Base-by-base conservation (phyloP, 2,113 vertebrate species). In the Pheucticus melanocephalus region DNA sequence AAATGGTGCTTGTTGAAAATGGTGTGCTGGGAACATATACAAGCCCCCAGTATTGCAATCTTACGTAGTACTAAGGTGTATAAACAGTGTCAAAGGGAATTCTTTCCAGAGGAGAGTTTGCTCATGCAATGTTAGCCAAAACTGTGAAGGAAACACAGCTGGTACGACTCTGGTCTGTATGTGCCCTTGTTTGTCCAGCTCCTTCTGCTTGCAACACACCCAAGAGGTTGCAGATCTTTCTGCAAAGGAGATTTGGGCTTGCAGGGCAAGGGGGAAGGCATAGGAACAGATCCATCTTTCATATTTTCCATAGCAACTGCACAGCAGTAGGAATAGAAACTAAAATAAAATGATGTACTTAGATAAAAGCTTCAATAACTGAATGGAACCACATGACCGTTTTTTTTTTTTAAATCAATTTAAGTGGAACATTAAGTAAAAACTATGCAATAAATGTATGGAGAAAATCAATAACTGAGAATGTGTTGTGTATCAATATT, bases 371-470 rank as follows among this genome's bases (percentile, higher is more conserved):
- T 91, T 92, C 79, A 91, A 51, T 88, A 97, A 95, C 69, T 85
- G 86, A 94, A 95, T 50, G 28, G 69, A 95, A 86, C 17, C 37
- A 73, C 15, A 61, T 82, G 44, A 39, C 15, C 72, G n/a, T 9
- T 9, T 60, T 60, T 60, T 53, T 61, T 61, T 50, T 48, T 50
- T 3, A 15, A 89, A 94, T 91, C 89, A 94, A 91, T 88, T 82
- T 93, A 92, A 91, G 50, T 81, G 75, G 90, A 97, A 94, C 94
- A 93, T 97, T 95, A 97, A 96, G 85, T 96, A 96, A 96, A 93
- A 89, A 60, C 87, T 90, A 85, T 75, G 69, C 83, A 96, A 93
- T 96, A 93, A 97, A 94, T 73, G 84, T 86, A 86, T 79, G 90
- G 86, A 78, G 75, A 94, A 88, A 96, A 96, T 97, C 92, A 97